Percentiles rank a stretch among this genome's conserved stretches.
phyloP scores from a whole-genome alignment of 2,113 vertebrate genomes.

The Menura novaehollandiae region DNA sequence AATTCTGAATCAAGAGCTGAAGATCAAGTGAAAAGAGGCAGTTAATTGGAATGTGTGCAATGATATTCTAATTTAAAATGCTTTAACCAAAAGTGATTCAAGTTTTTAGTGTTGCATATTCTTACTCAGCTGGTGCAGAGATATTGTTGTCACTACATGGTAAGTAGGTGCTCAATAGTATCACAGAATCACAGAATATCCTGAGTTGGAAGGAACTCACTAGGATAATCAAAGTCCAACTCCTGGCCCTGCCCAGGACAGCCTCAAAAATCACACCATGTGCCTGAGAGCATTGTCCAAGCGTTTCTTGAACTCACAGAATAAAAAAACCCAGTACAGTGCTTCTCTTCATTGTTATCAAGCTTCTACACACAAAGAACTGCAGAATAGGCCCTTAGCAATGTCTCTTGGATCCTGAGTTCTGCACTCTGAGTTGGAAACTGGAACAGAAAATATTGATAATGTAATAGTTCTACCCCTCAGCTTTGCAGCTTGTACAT shows the following conservation, averaged over 20 bases:
- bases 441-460: slow-evolving; percentile 24
- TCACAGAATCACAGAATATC: background rate
- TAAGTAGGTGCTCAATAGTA: background rate
- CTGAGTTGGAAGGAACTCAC: background rate
- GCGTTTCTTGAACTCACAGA: background rate
- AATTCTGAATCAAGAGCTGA: background rate
- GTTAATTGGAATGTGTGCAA: background rate
- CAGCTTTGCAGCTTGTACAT: background rate
- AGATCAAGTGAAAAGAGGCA: background rate
- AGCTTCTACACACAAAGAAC: background rate
- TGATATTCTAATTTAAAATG: background rate
- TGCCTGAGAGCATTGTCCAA: background rate
- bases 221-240: background rate
- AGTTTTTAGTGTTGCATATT: background rate
- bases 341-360: background rate
- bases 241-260: background rate
- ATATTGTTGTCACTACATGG: background rate
- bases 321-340: background rate
- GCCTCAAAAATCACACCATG: background rate
- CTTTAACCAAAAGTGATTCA: background rate
- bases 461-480: background rate
- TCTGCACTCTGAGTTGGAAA: background rate
- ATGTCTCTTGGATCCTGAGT: background rate
- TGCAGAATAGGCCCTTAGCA: background rate
- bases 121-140: background rate